These are phyloP conservation scores for Rhogogaster chlorosoma DNA, from an alignment of 2,888 invertebrate species.

Conservation along the genomic window DNA sequence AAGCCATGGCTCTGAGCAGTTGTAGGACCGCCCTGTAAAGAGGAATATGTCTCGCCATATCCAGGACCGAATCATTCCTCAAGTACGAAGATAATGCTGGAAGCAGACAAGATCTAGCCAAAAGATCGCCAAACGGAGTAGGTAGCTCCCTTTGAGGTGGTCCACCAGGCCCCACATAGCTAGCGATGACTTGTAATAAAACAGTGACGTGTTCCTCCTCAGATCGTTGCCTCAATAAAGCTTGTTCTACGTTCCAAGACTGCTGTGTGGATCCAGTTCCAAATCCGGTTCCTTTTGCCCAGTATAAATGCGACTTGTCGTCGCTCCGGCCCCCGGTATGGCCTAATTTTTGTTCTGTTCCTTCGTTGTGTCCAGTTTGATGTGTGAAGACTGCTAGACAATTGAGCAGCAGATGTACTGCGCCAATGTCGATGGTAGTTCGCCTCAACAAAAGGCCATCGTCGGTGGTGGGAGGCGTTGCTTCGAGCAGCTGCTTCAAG, in stretches of 20 bases:
- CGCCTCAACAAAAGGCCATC: conserved; percentile 88
- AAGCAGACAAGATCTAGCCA: conserved; percentile 91
- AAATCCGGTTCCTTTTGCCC: conserved; percentile 98
- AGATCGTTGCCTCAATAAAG: conserved; percentile 91
- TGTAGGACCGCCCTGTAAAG: conserved; percentile 93
- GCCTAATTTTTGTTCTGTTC: conserved; percentile 71
- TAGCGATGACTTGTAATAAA: conserved; percentile 89
- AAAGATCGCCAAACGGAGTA: conserved; percentile 86
- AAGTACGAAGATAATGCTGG: conserved; percentile 94
- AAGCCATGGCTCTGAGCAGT: conserved; percentile 87
- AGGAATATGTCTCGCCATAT: conserved; percentile 98
- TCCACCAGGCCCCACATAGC: conserved; percentile 91
- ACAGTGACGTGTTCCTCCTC: conserved; percentile 97
- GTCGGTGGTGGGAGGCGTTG: conserved; percentile 86
- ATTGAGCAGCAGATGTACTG: conserved; percentile 90
- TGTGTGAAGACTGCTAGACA: conserved; percentile 95
- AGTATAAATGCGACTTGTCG: conserved; percentile 90
- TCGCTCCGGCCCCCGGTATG: conserved; percentile 76
- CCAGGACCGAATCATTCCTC: conserved; percentile 96
- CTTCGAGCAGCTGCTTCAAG: conserved; percentile 87
- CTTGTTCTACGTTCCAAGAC: conserved; percentile 98
- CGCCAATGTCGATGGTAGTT: conserved; percentile 91
- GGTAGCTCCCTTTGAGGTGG: conserved; percentile 81
- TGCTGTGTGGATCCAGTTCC: conserved; percentile 97
- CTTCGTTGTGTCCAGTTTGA: conserved; percentile 82